Base-by-base conservation (phyloP, 2,797 vertebrate species). In the Lutjanus campechanus region DNA sequence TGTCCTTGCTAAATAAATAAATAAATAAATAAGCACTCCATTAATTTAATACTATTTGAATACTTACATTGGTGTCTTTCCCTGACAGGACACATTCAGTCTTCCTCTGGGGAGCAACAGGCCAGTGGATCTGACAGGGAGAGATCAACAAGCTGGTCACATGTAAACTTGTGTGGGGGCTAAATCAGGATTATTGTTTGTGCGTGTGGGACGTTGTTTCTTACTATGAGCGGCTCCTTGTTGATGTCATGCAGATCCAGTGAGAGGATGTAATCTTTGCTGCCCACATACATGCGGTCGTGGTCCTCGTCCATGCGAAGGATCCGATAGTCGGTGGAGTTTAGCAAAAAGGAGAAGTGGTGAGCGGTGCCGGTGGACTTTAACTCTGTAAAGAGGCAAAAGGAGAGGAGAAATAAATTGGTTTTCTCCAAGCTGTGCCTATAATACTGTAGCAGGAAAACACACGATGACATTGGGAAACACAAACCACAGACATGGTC, bases 171-270 rank as follows among this genome's bases (percentile, higher is more conserved):
- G 7, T 8, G 25, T 7, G 3, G 62, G 29, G 54, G 49, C 20
- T 69, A 22, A 41, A 47, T 2, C 66, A 56, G 67, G 69, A 69
- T 62, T 59, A 43, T 7, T 61, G 49, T 76, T 58, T 73, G 9
- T 17, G 65, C 44, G 49, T 17, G 65, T 47, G 49, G 6, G 51
- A 76, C 17, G 3, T 62, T 12, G 29, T 46, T 78, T 86, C 98
- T 98, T 97, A 99, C 98, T 20, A 99, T 99, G 89, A 99, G 97
- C 5, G 98, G 98, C 92, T 99, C 98, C 68, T 98, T 97, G 95
- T 99, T 99, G 96, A 99, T 99, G 95, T 99, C 98, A 0, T 99
- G 98, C 76, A 99, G 96, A 88, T 99, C 98, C 94, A 99, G 92
- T 0, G 98, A 99, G 55, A 99, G 96, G 89, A 99, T 95, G 0